Percentiles rank a stretch among this genome's conserved stretches.
Conservation (phyloP, 2,113 vertebrate species). For the Vulpes vulpes region DNA sequence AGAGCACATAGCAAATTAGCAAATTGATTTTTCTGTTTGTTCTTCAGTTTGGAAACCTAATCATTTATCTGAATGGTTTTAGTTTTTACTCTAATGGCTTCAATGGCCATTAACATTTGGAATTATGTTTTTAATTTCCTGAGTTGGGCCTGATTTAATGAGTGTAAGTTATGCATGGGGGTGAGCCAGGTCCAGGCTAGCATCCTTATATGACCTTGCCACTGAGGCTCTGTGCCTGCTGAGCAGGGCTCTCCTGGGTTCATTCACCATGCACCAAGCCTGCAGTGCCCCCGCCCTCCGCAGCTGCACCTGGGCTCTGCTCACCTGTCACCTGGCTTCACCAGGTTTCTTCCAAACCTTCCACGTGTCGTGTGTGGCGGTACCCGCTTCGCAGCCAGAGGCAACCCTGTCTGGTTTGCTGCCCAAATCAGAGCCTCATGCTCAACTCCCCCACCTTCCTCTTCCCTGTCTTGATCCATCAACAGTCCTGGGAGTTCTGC, state of each 20-base stretch:
- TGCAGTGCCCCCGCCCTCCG: rapidly evolving
- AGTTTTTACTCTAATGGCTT: neutral
- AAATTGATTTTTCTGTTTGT: neutral
- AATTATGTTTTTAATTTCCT: neutral
- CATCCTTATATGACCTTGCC: rapidly evolving
- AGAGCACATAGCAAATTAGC: neutral
- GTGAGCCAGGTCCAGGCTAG: neutral
- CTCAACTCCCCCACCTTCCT: rapidly evolving
- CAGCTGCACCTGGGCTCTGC: neutral
- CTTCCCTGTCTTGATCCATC: rapidly evolving
- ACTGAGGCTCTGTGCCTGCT: rapidly evolving
- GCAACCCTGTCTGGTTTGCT: rapidly evolving
- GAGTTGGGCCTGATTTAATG: neutral
- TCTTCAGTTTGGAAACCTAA: neutral
- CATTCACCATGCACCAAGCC: rapidly evolving
- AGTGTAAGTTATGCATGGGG: too few species aligned
- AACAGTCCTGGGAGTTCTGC: rapidly evolving
- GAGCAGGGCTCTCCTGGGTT: rapidly evolving
- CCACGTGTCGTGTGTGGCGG: rapidly evolving
- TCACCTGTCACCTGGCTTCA: rapidly evolving
- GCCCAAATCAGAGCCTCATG: rapidly evolving
- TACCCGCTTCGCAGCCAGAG: rapidly evolving
- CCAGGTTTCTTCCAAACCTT: neutral
- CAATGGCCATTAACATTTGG: neutral
- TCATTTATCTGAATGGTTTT: neutral